Conservation (phyloP, 1,140 invertebrate species). For the Lepidostoma basale region DNA sequence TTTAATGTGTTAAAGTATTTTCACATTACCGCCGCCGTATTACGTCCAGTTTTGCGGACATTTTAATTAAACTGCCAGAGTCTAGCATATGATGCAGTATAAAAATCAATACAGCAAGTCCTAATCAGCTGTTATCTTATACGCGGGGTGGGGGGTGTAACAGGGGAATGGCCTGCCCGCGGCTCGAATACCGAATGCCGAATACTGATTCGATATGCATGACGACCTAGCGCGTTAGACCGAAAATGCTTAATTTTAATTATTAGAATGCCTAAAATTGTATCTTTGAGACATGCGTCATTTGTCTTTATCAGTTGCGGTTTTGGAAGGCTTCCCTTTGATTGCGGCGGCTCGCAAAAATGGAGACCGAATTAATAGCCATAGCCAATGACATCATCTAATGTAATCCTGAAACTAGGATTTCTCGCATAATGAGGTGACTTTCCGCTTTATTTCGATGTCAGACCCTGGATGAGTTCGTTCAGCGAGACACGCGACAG, state of each 20-base stretch:
- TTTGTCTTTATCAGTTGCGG: background rate
- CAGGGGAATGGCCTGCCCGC: constrained; percentile 54
- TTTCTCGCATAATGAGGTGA: background rate
- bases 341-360: constrained; percentile 27
- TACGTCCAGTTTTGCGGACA: background rate
- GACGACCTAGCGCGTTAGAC: constrained; percentile 40
- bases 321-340: constrained; percentile 18
- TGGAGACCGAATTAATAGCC: constrained; percentile 29
- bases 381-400: constrained; percentile 28
- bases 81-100: constrained; percentile 40
- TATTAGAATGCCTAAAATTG: background rate
- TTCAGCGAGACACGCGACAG: background rate
- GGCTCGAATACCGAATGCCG: constrained; percentile 14
- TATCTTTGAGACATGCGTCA: background rate
- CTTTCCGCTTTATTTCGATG: no score
- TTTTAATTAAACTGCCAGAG: constrained; percentile 12
- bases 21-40: background rate
- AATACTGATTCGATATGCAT: constrained; percentile 42
- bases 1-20: constrained; percentile 3
- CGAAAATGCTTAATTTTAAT: background rate
- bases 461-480: no score
- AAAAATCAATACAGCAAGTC: constrained; percentile 61
- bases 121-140: constrained; percentile 59
- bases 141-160: constrained; percentile 51
- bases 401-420: constrained; percentile 11